Base-by-base conservation (phyloP, 2,113 vertebrate species). In the Microcebus jonahi region DNA sequence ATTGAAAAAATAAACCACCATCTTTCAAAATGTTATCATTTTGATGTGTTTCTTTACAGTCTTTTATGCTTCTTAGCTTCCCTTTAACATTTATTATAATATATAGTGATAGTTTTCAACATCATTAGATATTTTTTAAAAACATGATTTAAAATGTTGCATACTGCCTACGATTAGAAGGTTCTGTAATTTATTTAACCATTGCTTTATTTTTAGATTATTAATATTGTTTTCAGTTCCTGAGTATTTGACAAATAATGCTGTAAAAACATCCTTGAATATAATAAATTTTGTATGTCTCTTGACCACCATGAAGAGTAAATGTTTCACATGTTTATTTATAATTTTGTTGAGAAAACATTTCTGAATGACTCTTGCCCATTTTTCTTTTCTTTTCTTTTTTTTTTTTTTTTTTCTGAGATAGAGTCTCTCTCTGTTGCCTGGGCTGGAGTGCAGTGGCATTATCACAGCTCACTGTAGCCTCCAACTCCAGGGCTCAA, bases 31-130 rank as follows among this genome's bases (percentile, higher is more conserved):
- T 87, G 39, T 77, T 87, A 45, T 67, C 48, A 59, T 59, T 73
- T 89, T 79, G 76, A 79, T 67, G 53, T 34, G 2, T 84, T 93
- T 79, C 45, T 91, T 73, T 79, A 55, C 11, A 76, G 63, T 59
- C 57, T 84, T 92, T 82, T 55, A 67, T 93, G 8, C 9, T 73
- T 73, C 45, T 57, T 83, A 82, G n/a, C 53, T 94, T 88, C 36
- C 21, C 67, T 83, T 85, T 34, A 90, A 90, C 92, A 80, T 7
- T 75, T 95, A 65, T n/a, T 95, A 83, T 95, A 65, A 31, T 94
- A 79, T 55, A 42, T 81, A 87, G 90, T 90, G 57, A 70, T 53
- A 81, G 48, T 70, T 71, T 92, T 81, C 36, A 45, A 65, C 45
- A 84, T 29, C 34, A 59, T 88, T 82, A 73, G 79, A 27, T 83